A percentile compares a stretch with the other conserved stretches of the same genome.
These are phyloP conservation scores for Macrosoma leucophasiata DNA, from an alignment of 2,888 invertebrate species.

Conservation along the genomic window DNA sequence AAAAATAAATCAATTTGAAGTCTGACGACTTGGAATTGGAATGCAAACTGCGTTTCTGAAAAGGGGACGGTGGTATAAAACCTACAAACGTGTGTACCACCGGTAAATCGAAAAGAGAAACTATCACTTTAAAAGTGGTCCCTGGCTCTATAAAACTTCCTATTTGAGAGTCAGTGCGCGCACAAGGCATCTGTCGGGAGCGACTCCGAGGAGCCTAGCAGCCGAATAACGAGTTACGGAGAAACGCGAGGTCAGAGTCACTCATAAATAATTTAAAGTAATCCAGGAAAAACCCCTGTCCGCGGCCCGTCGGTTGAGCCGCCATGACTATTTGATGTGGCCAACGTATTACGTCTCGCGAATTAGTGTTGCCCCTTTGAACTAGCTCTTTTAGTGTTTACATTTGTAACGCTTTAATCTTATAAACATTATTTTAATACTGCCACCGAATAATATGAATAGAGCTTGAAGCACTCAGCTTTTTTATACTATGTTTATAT, in stretches of 20 bases:
- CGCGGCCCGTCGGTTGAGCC: constrained; percentile 46
- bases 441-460: too few species aligned
- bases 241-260: constrained; percentile 55
- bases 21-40: constrained; percentile 34
- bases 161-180: constrained; percentile 59
- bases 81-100: constrained; percentile 44
- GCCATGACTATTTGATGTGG: constrained; percentile 60
- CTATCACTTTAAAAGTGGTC: constrained; percentile 61
- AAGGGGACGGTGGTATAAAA: constrained; percentile 41
- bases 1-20: constrained; percentile 33
- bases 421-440: too few species aligned
- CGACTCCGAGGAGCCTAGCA: constrained; percentile 28
- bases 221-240: constrained; percentile 35
- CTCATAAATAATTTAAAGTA: constrained; percentile 74
- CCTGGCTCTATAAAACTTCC: constrained; percentile 49
- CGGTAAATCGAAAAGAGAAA: constrained; percentile 58
- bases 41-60: constrained; percentile 32
- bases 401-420: constrained; percentile 13
- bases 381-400: constrained; percentile 26
- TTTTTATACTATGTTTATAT: too few species aligned
- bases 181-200: constrained; percentile 34
- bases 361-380: constrained; percentile 44
- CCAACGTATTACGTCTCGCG: constrained; percentile 45
- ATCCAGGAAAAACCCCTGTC: constrained; percentile 68
- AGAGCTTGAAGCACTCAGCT: too few species aligned